Evolutionary conservation across 2,113 vertebrate genomes (phyloP).

Genomic region (Tachycineta bicolor): DNA sequence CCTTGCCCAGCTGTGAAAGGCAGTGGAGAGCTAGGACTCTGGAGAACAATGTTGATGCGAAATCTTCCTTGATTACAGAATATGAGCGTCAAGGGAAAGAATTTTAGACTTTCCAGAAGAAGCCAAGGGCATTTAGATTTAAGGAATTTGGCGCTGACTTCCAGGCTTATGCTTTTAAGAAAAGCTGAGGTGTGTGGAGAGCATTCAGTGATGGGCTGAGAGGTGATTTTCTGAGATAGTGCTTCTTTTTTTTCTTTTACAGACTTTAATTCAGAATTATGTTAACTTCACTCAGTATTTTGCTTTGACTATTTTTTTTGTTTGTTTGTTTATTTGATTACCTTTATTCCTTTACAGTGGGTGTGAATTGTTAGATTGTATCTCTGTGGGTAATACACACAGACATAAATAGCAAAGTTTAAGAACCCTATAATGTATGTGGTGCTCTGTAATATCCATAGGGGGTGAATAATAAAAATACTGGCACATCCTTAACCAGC

Average conservation of each 20-base stretch:
- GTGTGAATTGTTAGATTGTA: background rate
- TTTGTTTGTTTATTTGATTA: background rate
- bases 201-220: background rate
- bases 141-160: background rate
- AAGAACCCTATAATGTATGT: background rate
- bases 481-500: constrained; percentile 20
- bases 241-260: background rate
- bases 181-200: background rate
- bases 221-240: background rate
- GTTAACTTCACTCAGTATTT: background rate
- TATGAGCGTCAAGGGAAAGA: background rate
- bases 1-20: background rate
- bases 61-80: background rate
- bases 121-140: constrained; percentile 29
- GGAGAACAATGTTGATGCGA: background rate
- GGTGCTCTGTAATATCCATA: constrained; percentile 27
- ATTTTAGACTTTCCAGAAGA: constrained; percentile 29
- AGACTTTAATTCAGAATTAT: background rate
- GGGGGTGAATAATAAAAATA: constrained; percentile 39
- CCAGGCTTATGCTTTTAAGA: background rate
- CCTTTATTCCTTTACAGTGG: background rate
- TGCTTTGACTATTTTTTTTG: background rate
- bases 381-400: background rate
- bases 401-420: background rate
- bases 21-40: background rate